phyloP scores from a whole-genome alignment of 2,888 invertebrate genomes.

The Ormyrus nitidulus region DNA sequence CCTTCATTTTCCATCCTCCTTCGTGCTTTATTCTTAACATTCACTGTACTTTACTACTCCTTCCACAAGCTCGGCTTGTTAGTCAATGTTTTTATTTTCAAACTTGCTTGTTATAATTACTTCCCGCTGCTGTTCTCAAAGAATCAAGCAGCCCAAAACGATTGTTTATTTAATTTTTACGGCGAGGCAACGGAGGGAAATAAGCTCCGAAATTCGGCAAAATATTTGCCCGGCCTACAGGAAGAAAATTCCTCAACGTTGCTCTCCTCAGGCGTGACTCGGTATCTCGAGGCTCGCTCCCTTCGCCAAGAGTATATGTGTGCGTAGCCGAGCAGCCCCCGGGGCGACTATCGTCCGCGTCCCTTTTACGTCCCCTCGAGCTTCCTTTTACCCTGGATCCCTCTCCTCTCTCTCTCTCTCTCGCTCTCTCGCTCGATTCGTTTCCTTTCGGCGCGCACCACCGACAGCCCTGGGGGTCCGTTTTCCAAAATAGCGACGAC shows the following conservation, averaged over 20 bases:
- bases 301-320: neutral
- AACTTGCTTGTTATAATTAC: neutral
- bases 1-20: neutral
- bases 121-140: no score
- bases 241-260: neutral
- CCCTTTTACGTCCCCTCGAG: slow-evolving; percentile 58
- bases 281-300: neutral
- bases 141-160: no score
- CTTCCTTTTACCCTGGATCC: slow-evolving; percentile 54
- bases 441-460: slow-evolving; percentile 53
- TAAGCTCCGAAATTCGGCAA: no score
- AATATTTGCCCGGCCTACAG: no score
- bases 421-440: slow-evolving; percentile 52
- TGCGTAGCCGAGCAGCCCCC: slow-evolving; percentile 23
- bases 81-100: neutral
- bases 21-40: neutral
- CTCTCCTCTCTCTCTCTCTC: slow-evolving; percentile 56
- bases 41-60: neutral
- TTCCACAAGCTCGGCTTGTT: neutral
- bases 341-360: slow-evolving; percentile 47
- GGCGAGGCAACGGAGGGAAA: no score
- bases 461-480: slow-evolving; percentile 68
- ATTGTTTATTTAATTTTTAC: no score
- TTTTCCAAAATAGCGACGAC: slow-evolving; percentile 67
- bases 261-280: slow-evolving; percentile 1